Conservation (phyloP, 2,113 vertebrate species). For the Glareola pratincola region DNA sequence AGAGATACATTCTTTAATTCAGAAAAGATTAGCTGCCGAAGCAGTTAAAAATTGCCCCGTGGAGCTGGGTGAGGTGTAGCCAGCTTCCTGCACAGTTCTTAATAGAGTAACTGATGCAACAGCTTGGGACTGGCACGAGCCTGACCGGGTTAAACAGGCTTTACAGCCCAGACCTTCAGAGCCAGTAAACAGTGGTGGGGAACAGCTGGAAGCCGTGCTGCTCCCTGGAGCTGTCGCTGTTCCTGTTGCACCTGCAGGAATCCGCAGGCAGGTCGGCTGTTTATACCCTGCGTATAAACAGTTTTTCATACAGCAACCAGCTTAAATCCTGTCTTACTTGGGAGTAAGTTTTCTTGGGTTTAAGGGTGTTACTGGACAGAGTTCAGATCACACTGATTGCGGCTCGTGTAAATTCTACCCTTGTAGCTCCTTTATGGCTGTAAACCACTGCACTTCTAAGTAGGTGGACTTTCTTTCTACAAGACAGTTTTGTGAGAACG, state of each 20-base stretch:
- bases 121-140: not conserved
- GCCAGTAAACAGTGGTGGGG: not conserved
- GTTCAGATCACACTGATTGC: not conserved
- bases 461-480: not conserved
- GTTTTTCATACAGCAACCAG: not conserved
- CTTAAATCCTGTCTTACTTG: not conserved
- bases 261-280: not conserved
- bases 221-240: too few relatives aligned
- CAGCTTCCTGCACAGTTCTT: not conserved
- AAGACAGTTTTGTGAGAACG: not conserved
- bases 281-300: not conserved
- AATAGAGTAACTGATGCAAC: constrained; percentile 46
- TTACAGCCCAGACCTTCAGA: not conserved
- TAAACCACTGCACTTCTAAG: not conserved
- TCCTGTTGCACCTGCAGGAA: rapidly evolving
- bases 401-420: not conserved
- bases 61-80: not conserved
- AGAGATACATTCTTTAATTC: not conserved
- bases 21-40: not conserved
- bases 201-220: not conserved
- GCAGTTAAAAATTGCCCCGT: not conserved
- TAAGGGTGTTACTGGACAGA: not conserved
- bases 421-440: not conserved
- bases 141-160: not conserved
- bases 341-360: not conserved